Conservation (phyloP, 1,140 invertebrate genomes). For the Zaprionus gabonicus region DNA sequence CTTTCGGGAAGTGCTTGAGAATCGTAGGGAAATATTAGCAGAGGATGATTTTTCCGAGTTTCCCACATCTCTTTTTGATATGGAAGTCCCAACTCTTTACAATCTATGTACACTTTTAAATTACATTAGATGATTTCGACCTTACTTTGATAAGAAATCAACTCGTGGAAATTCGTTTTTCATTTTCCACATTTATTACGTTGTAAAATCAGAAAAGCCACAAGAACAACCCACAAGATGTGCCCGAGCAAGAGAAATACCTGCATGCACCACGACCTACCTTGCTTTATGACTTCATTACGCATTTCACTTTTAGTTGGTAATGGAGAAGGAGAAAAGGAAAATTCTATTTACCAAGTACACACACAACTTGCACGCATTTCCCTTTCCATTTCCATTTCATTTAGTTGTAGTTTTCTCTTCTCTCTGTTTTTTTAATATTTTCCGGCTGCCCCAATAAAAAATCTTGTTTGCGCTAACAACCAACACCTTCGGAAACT, state of each 20-base stretch:
- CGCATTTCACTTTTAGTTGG: slow-evolving; percentile 71
- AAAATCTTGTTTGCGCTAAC: slow-evolving; percentile 49
- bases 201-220: slow-evolving; percentile 33
- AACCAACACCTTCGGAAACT: slow-evolving; percentile 53
- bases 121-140: not conserved
- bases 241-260: slow-evolving; percentile 45
- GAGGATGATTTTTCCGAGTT: not conserved
- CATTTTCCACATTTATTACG: slow-evolving; percentile 40
- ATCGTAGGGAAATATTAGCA: not conserved
- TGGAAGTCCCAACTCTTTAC: not conserved
- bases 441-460: slow-evolving; percentile 76
- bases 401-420: slow-evolving; percentile 13
- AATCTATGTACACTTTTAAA: not conserved
- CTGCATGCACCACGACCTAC: slow-evolving; percentile 58
- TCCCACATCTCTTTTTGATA: not conserved
- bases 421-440: slow-evolving; percentile 61
- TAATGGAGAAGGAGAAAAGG: slow-evolving; percentile 18
- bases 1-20: not conserved
- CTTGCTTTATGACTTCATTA: slow-evolving; percentile 74
- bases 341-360: slow-evolving; percentile 59
- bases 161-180: slow-evolving; percentile 21
- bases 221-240: slow-evolving; percentile 60
- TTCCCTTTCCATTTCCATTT: slow-evolving; percentile 44
- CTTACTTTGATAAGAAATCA: slow-evolving; percentile 27
- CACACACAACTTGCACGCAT: slow-evolving; percentile 34